Evolutionary conservation across 2,797 vertebrate genomes (phyloP).

Genomic region (Cyclopterus lumpus): DNA sequence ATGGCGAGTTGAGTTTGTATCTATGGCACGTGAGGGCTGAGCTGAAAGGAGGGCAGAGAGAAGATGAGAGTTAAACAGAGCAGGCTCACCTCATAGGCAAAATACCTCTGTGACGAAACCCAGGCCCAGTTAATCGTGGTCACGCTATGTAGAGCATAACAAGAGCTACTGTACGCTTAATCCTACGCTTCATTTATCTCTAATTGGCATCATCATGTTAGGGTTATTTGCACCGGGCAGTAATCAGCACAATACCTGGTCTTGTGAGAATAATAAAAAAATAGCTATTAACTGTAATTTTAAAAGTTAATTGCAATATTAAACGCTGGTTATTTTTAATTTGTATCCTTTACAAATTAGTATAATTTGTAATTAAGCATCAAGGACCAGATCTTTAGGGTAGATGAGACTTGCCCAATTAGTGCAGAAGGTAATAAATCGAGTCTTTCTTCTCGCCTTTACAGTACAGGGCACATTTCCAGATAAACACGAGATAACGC

Average conservation of each 20-base stretch:
- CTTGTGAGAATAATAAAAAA: background rate
- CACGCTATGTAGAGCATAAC: constrained; percentile 38
- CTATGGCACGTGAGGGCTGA: constrained; percentile 63
- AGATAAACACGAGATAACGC: background rate
- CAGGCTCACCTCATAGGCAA: constrained; percentile 59
- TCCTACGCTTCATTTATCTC: constrained; percentile 20
- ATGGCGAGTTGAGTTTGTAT: constrained; percentile 68
- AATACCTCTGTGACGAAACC: constrained; percentile 57
- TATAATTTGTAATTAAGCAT: background rate
- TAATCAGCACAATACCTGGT: background rate
- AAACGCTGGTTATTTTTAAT: background rate
- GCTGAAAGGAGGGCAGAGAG: constrained; percentile 54
- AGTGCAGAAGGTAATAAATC: background rate
- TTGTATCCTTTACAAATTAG: constrained; percentile 11
- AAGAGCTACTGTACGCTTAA: constrained; percentile 25
- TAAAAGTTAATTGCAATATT: background rate
- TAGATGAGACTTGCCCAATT: background rate
- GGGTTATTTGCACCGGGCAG: constrained; percentile 9
- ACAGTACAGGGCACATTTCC: background rate
- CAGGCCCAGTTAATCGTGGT: constrained; percentile 43
- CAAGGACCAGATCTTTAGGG: background rate
- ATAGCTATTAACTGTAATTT: constrained; percentile 3
- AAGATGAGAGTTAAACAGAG: constrained; percentile 53
- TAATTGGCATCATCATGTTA: constrained; percentile 8
- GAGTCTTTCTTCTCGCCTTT: background rate